Conservation (phyloP, 1,140 invertebrate genomes). For the Bombus cullumanus region DNA sequence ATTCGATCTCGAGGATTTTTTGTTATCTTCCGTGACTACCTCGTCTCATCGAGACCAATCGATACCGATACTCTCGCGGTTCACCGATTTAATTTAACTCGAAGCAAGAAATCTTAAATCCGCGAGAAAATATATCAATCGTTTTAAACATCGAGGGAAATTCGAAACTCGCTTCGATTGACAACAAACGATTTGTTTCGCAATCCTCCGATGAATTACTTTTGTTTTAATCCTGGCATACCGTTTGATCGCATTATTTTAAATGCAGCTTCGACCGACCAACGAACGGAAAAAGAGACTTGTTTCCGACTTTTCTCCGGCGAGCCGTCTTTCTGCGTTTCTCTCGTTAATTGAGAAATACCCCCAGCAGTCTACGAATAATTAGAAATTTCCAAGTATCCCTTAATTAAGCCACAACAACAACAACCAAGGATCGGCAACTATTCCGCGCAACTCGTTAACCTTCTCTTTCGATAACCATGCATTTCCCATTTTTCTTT, state of each 20-base stretch:
- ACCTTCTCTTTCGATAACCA: constrained; percentile 47
- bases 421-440: constrained; percentile 58
- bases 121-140: background rate
- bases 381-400: constrained; percentile 71
- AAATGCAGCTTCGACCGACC: background rate
- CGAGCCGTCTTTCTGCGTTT: constrained; percentile 12
- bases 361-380: constrained; percentile 62
- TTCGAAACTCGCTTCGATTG: background rate
- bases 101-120: background rate
- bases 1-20: constrained; percentile 7
- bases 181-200: background rate
- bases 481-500: constrained; percentile 4
- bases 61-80: background rate
- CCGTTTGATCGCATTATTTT: background rate
- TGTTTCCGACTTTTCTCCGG: constrained; percentile 22
- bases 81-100: constrained; percentile 43
- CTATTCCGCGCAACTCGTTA: background rate
- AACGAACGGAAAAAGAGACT: background rate
- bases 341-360: constrained; percentile 70
- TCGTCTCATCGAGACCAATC: background rate
- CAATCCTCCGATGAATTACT: background rate
- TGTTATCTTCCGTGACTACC: constrained; percentile 11
- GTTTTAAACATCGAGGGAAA: background rate
- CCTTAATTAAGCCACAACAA: constrained; percentile 75
- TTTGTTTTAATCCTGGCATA: background rate